Evolutionary conservation across 1,140 invertebrate genomes (phyloP).

Genomic region (Zaprionus vittiger): DNA sequence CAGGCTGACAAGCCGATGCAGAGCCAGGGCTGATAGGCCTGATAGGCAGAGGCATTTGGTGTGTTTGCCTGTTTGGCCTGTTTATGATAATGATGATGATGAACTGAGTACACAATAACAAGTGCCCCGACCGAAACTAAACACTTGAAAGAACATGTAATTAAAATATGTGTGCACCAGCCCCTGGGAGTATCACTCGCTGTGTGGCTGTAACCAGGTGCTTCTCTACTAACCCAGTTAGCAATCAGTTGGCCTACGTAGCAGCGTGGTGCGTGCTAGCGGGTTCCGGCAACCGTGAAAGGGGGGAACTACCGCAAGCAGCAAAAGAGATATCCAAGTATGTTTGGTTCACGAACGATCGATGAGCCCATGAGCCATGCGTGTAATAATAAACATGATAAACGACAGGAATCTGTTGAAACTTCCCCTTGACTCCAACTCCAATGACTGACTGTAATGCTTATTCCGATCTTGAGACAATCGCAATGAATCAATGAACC

Average conservation of each 20-base stretch:
- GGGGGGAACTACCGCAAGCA: not conserved
- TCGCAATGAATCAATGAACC: slow-evolving; percentile 41
- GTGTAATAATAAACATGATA: slow-evolving; percentile 12
- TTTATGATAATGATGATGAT: slow-evolving; percentile 22
- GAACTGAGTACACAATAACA: slow-evolving; percentile 26
- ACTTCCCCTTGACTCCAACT: slow-evolving; percentile 14
- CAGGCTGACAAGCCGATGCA: not conserved
- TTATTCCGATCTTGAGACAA: slow-evolving; percentile 30
- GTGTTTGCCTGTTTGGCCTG: slow-evolving; percentile 49
- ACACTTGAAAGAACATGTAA: slow-evolving; percentile 61
- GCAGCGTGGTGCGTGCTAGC: not conserved
- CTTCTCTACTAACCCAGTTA: slow-evolving; percentile 13
- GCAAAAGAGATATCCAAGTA: not conserved
- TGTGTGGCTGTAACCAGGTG: slow-evolving; percentile 11
- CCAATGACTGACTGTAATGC: not conserved
- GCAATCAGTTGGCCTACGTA: slow-evolving; percentile 17
- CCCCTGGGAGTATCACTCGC: slow-evolving; percentile 26
- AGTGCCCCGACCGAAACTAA: slow-evolving; percentile 23
- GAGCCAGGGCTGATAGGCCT: not conserved
- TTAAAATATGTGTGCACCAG: slow-evolving; percentile 59
- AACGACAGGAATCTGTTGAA: slow-evolving; percentile 1
- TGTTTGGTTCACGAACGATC: slow-evolving; percentile 1
- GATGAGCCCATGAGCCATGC: not conserved
- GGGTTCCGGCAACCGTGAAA: not conserved
- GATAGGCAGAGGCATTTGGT: not conserved